Base-by-base conservation (phyloP, 2,888 invertebrate genomes). In the Pardosa pseudoannulata region DNA sequence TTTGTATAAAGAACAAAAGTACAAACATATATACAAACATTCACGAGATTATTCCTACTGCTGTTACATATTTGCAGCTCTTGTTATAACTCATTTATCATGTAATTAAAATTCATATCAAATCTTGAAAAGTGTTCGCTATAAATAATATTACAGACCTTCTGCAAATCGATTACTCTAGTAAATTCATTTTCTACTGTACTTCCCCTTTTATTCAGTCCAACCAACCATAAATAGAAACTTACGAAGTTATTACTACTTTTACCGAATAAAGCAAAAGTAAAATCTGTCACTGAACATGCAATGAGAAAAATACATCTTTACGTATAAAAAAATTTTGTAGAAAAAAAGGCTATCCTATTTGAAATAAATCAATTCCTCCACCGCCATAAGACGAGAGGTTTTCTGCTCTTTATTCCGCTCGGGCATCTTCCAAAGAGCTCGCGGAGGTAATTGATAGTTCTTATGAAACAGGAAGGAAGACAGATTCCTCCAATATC, bases 361-460 rank as follows among this genome's bases (percentile, higher is more conserved):
- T 46, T 16, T 46, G 13, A 46, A 46, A 46, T 46, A 46, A 46
- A 46, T 46, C 41, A 46, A 46, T 46, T 46, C 16, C 16, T 16
- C 16, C 9, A 46, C 2, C 41, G 16, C 41, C 28, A 13, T 11
- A 28, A 28, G 19, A 7, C 23, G 29, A 64, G 28, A 64, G 64
- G 56, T 1, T 9, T 2, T 7, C 64, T 9, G 23, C 9, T 28
- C 28, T 27, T 64, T 11, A 64, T 64, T 27, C 64, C 9, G 7
- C 16, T 64, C 1, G 7, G 1, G 9, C 41, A 64, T 68, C 74
- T 56, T 71, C 19, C 71, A 56, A 64, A 74, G 71, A 28, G 32
- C 39, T 32, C 13, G 28, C 16, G 9, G 23, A 1, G 9, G 46
- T 82, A 75, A 82, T 82, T 82, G 82, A 82, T 82, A 75, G 70